Evolutionary conservation across 2,888 invertebrate species (phyloP), one percentile per base, ranked within the genome.

Genomic region (Drosophila mercatorum): DNA sequence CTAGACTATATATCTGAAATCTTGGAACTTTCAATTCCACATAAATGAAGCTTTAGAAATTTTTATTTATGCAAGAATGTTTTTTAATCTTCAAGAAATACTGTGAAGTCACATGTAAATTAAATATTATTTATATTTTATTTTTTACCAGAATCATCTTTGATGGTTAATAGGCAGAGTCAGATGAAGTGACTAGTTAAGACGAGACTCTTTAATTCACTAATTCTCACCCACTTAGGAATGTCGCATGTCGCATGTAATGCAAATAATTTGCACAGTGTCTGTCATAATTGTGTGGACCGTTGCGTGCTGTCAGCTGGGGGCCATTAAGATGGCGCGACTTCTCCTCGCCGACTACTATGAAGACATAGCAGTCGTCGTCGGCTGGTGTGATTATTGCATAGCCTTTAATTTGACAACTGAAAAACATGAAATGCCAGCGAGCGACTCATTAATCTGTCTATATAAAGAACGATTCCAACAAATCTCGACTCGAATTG

Each of bases 401-500:
- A 59, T 59, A 63, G 76, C 69, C 67, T 81, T 84, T 89, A 80
- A 89, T 84, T 89, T 89, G 86, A 86, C 85, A 86, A 84, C 82
- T 88, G 88, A 87, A 74, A 84, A 68, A 85, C 82, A 81, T 87
- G 65, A 87, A 89, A 82, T 78, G 86, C 80, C 85, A 89, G 72
- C 71, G 51, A 70, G 66, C 53, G 53, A 74, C 81, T 85, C 85
- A 86, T 89, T 84, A 89, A 84, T 76, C 72, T 86, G 89, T 87
- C 88, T 87, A 89, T 80, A 87, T 80, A 83, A 78, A 89, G 89
- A 78, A 75, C 55, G 59, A 55, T 74, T 78, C 59, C 56, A 64
- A 65, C 63, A 67, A 59, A 66, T 71, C 47, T 38, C 43, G 12
- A 46, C 34, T 34, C 40, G 40, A 41, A 53, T 47, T 31, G 40